Conservation (phyloP, 1,140 invertebrate species). For the Teleogryllus occipitalis region DNA sequence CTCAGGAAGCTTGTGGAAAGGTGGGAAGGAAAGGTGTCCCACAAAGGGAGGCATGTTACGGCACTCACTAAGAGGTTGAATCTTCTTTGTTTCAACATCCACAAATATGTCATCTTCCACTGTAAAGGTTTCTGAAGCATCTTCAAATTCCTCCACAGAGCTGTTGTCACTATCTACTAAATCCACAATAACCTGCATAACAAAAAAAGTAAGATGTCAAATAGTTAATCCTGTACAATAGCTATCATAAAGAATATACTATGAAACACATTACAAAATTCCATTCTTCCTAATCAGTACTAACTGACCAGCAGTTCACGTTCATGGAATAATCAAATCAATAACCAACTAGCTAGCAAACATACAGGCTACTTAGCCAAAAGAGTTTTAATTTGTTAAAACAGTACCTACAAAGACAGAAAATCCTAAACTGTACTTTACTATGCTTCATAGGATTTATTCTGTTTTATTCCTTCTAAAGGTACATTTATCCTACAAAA, state of each 20-base stretch:
- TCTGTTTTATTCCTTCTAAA: no score
- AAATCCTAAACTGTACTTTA: no score
- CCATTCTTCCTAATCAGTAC: no score
- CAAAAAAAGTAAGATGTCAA: constrained; percentile 8
- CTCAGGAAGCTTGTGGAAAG: no score
- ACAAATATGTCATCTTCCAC: constrained; percentile 78
- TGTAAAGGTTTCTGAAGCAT: constrained; percentile 66
- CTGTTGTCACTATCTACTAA: constrained; percentile 55
- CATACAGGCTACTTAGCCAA: no score
- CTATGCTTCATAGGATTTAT: no score
- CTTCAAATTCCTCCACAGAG: constrained; percentile 77
- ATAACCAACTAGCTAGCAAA: no score
- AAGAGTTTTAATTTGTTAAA: no score
- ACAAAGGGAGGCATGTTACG: not conserved
- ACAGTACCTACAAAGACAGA: no score
- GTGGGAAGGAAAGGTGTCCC: not conserved
- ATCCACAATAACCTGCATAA: constrained; percentile 43
- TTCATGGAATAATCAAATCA: no score
- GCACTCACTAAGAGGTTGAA: constrained; percentile 64
- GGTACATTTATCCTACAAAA: no score
- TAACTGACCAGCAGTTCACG: no score
- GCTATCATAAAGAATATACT: not conserved
- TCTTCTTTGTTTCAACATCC: constrained; percentile 56
- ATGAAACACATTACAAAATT: not conserved
- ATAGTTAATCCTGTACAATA: not conserved